Percentiles rank a stretch among this genome's conserved stretches.
Conservation (phyloP, 2,113 vertebrate species). For the Meriones unguiculatus region DNA sequence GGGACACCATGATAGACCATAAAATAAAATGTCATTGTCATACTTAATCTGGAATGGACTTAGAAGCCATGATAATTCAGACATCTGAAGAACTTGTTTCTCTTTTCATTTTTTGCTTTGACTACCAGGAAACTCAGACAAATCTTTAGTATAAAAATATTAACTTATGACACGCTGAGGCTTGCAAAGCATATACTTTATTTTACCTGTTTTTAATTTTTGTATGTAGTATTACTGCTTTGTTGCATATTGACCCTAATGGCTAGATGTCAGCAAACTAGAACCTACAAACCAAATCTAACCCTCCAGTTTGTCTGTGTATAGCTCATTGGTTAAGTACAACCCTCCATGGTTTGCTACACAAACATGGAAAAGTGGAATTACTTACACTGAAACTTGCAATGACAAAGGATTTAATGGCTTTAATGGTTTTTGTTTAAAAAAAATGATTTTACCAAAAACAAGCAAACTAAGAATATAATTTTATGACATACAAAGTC, state of each 20-base stretch:
- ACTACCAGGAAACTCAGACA: constrained; percentile 52
- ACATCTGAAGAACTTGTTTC: not conserved
- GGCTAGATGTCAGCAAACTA: not conserved
- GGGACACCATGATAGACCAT: not conserved
- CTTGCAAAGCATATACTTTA: not conserved
- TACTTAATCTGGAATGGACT: not conserved
- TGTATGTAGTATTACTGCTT: not conserved
- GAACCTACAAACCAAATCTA: not conserved
- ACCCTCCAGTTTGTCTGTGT: not conserved
- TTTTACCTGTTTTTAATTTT: not conserved
- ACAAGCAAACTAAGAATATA: not conserved
- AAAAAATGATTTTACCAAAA: not conserved
- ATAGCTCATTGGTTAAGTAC: not conserved
- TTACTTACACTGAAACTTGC: not conserved
- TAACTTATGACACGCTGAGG: not conserved
- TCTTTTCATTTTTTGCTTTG: constrained; percentile 31
- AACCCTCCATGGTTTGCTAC: not conserved
- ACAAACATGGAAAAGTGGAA: not conserved
- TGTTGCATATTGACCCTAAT: not conserved
- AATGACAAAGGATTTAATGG: not conserved
- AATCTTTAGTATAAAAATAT: not conserved
- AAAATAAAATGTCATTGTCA: not conserved
- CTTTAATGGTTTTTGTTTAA: not conserved
- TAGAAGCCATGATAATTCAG: not conserved
- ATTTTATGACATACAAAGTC: not conserved